Evolutionary conservation across 1,140 invertebrate genomes (phyloP).

Genomic region (Orchestia grillus): DNA sequence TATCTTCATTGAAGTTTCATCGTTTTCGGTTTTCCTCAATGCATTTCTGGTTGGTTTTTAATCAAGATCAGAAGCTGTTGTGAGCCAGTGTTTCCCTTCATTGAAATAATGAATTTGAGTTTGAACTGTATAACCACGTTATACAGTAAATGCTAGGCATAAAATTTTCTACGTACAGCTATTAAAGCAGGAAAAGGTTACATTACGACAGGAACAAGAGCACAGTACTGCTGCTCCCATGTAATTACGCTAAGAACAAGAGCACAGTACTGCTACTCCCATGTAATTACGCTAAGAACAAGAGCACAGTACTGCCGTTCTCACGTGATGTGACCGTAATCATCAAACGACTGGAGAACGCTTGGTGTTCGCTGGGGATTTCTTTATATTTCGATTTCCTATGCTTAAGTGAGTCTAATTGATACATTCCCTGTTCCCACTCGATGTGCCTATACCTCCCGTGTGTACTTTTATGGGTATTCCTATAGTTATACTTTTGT

Average conservation of each 20-base stretch:
- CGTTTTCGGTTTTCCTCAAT: too few species aligned
- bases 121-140: too few species aligned
- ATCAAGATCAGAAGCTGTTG: too few species aligned
- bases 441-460: conserved; percentile 50
- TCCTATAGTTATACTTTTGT: conserved; percentile 10
- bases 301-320: neutral
- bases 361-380: neutral
- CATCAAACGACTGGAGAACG: neutral
- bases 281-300: neutral
- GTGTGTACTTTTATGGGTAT: conserved; percentile 40
- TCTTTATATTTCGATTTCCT: neutral
- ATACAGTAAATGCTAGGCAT: too few species aligned
- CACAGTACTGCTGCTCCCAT: neutral
- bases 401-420: neutral
- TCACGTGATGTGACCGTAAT: neutral
- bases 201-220: neutral
- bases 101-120: too few species aligned
- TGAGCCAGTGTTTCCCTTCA: too few species aligned
- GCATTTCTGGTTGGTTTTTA: too few species aligned
- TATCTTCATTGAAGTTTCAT: too few species aligned
- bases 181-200: too few species aligned
- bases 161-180: too few species aligned
- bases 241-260: too few species aligned
- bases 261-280: neutral
- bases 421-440: conserved; percentile 26